Percentiles rank a stretch among this genome's conserved stretches.
These are phyloP conservation scores for Sander lucioperca DNA, from an alignment of 2,113 vertebrate genomes.

Conservation along the genomic window DNA sequence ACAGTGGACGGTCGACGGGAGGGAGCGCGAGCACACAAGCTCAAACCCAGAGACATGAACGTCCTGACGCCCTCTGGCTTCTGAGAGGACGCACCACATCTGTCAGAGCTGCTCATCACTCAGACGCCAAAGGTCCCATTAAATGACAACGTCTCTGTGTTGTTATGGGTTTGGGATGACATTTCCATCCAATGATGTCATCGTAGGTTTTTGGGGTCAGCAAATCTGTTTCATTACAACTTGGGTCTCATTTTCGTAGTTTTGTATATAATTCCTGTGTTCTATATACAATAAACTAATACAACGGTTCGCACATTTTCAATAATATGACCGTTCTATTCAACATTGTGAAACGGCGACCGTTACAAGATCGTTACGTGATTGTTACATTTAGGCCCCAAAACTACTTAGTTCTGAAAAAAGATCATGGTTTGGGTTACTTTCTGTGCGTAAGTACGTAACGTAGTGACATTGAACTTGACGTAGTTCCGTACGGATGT, in stretches of 20 bases:
- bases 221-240: background rate
- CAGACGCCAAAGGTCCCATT: slow-evolving; percentile 10
- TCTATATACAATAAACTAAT: no score
- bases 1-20: slow-evolving; percentile 84
- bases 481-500: no score
- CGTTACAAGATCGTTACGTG: no score
- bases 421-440: no score
- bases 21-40: slow-evolving; percentile 86
- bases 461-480: no score
- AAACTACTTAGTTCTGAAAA: no score
- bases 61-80: slow-evolving; percentile 93
- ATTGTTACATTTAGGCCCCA: no score
- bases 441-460: no score
- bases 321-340: no score
- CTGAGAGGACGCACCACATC: slow-evolving; percentile 45
- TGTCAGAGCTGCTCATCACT: background rate
- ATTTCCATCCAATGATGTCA: background rate
- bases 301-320: background rate
- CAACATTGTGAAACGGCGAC: no score
- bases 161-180: background rate
- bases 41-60: slow-evolving; percentile 92
- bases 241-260: background rate
- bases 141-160: background rate
- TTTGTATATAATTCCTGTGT: background rate
- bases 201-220: background rate